Evolutionary conservation across 2,113 vertebrate species (phyloP), one percentile per base, ranked within the genome.

Genomic region (Lophius piscatorius): DNA sequence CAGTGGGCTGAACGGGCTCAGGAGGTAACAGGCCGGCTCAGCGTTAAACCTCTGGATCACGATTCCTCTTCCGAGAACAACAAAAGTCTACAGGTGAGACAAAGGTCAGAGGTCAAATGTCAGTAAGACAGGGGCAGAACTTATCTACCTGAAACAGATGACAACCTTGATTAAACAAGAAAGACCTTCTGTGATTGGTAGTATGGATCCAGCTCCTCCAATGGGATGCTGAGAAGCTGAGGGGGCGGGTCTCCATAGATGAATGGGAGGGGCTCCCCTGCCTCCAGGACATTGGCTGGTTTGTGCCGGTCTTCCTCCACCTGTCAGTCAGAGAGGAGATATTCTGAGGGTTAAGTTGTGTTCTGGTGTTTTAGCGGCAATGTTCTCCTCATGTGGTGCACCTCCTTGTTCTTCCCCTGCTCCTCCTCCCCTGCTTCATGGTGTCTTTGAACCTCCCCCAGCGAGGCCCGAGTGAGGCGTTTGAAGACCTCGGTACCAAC

Each of bases 31-130:
- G 3, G 94, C 90, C 0, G 91, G 86, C 0, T 94, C 94, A 1
- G 93, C 90, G 0, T 91, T 93, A 81, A 98, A 98, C 61, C 96
- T 92, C 88, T 92, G 93, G 82, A 98, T 93, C 54, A 90, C 51
- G 55, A 94, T 96, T 54, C 93, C 90, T 84, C 92, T 95, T 82
- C 91, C 91, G 68, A 98, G 83, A 55, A 96, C 91, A 9, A 98
- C 91, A 87, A 96, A 98, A 0, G 94, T 97, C 95, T 98, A 90
- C 33, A 82, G 74, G 6, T 2, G 28, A 55, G 11, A 28, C 13
- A 36, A 5, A 55, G 34, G 17, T 48, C 21, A 21, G 17, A 20
- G 23, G 28, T 21, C 22, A 17, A 9, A 17, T 26, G 11, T 18
- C 44, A 52, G 9, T 9, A 7, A 18, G 39, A 44, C 18, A 21